Conservation (phyloP, 1,140 invertebrate genomes). For the Bilobella aurantiaca region DNA sequence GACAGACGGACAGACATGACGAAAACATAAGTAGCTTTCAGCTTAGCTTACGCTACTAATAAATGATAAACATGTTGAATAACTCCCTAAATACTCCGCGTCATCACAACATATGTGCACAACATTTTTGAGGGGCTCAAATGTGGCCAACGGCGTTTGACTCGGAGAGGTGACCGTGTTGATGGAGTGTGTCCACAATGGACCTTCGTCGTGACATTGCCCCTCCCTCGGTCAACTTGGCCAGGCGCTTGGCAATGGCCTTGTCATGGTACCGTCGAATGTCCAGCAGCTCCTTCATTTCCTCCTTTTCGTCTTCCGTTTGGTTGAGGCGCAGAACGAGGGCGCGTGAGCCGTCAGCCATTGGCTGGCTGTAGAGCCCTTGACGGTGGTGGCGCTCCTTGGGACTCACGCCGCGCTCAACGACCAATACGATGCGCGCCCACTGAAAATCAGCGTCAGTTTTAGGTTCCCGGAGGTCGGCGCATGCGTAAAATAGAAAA, state of each 20-base stretch:
- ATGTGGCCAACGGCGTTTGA: background rate
- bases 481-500: background rate
- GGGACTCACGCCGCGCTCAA: slow-evolving; percentile 87
- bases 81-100: too few relatives aligned
- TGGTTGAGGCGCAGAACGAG: slow-evolving; percentile 60
- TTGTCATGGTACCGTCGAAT: slow-evolving; percentile 74
- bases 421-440: slow-evolving; percentile 92
- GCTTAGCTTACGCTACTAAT: too few relatives aligned
- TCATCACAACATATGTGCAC: too few relatives aligned
- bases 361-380: slow-evolving; percentile 85
- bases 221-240: slow-evolving; percentile 11
- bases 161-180: background rate
- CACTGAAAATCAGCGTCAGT: slow-evolving; percentile 70
- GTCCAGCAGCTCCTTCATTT: slow-evolving; percentile 85
- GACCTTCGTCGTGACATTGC: background rate
- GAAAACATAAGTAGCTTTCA: too few relatives aligned
- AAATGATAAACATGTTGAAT: too few relatives aligned
- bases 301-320: slow-evolving; percentile 44
- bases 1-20: too few relatives aligned
- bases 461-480: slow-evolving; percentile 2
- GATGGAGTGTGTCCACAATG: background rate
- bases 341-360: slow-evolving; percentile 75
- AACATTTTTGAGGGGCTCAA: too few relatives aligned
- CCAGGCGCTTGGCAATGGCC: slow-evolving; percentile 53
- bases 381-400: slow-evolving; percentile 71